Base-by-base conservation (phyloP, 2,113 vertebrate species). In the Miniopterus natalensis region DNA sequence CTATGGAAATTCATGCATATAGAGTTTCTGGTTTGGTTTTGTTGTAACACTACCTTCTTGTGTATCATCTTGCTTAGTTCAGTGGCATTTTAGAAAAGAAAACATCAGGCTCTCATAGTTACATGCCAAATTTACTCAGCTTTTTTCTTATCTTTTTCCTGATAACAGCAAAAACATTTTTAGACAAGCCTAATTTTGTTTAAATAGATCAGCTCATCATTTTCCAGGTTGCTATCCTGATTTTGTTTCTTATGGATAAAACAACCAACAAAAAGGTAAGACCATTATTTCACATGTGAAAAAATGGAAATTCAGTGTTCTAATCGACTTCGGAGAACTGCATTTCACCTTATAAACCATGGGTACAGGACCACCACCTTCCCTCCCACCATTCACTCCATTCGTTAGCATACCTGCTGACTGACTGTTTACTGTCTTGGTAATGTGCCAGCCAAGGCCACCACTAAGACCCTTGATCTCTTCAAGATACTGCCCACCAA, bases 301-400 rank as follows among this genome's bases (percentile, higher is more conserved):
- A 27, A 49, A n/a, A 42, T 21, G 27, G 27, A 53, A 42, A 8
- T 29, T 18, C 5, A 29, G 21, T 27, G 14, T 49, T 40, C 49
- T 11, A 2, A 63, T 9, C 12, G 36, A 91, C 20, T 70, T 78
- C 4, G 1, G 63, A 85, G 20, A 36, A 5, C 10, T 6, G 18
- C 1, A 10, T 68, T 66, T 49, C 21, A 3, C 18, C 2, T 18
- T 17, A 20, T 8, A 40, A 31, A 6, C 36, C 29, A 6, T 8
- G 15, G 36, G 47, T 65, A 20, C 75, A 4, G n/a, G 21, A 25
- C 29, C 14, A 3, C 15, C 1, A 1, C 14, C 6, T 5, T 5
- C 8, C 27, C 14, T 11, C 1, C 47, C 5, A 0, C 21, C 53
- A 1, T 25, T 0, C 3, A 0, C n/a, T 29, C 3, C 2, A 0